Percentiles rank a stretch among this genome's conserved stretches.
phyloP scores from a whole-genome alignment of 1,140 invertebrate species.

The Lepidurus couesii region DNA sequence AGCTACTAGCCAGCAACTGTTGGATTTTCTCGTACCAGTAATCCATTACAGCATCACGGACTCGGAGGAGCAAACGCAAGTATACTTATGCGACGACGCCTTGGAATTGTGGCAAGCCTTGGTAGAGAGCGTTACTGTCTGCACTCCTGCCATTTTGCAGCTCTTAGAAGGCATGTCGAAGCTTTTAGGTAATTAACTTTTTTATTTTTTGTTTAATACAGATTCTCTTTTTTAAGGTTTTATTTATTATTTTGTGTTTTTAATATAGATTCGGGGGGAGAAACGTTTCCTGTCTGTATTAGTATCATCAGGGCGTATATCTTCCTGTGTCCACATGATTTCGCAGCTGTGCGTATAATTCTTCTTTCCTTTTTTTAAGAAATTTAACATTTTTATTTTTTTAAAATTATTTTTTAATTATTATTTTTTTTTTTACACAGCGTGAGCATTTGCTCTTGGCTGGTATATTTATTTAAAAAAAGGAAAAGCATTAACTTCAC shows the following conservation, averaged over 20 bases:
- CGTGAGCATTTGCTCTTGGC: no score
- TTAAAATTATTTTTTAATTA: not conserved
- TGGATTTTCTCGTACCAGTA: constrained; percentile 65
- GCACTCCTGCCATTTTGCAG: constrained; percentile 59
- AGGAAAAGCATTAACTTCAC: not conserved
- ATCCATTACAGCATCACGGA: constrained; percentile 71
- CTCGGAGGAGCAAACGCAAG: constrained; percentile 66
- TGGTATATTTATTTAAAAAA: not conserved
- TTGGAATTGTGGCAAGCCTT: constrained; percentile 81
- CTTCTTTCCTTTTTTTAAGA: not conserved
- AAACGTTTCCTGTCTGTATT: constrained; percentile 68
- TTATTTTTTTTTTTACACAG: not conserved
- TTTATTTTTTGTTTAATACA: constrained; percentile 22
- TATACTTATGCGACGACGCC: constrained; percentile 88
- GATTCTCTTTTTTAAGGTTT: constrained; percentile 27
- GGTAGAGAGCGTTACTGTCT: constrained; percentile 63
- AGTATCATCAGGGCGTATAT: constrained; percentile 77
- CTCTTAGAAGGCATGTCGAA: constrained; percentile 69
- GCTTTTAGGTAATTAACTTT: constrained; percentile 58
- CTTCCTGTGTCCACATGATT: constrained; percentile 70
- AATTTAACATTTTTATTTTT: not conserved
- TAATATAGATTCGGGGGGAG: constrained; percentile 65
- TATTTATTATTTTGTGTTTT: constrained; percentile 26
- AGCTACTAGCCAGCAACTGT: constrained; percentile 47
- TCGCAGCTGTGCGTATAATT: constrained; percentile 55